Conservation (phyloP, 2,888 invertebrate genomes). For the Zelleria hepariella region DNA sequence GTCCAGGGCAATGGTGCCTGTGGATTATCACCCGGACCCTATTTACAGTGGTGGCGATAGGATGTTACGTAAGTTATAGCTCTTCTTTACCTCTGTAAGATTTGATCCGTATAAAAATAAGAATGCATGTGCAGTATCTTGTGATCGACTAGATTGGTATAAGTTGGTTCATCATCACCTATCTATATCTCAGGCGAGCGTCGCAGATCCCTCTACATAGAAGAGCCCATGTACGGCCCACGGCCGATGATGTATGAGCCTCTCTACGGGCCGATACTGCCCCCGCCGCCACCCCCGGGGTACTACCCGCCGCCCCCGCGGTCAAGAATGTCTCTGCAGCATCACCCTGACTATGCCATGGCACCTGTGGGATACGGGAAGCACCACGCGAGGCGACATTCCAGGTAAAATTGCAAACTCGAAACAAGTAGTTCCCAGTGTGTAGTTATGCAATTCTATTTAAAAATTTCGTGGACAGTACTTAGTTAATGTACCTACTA, state of each 20-base stretch:
- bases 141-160: no score
- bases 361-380: conserved; percentile 39
- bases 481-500: neutral
- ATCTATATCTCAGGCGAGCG: conserved; percentile 42
- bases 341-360: conserved; percentile 53
- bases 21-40: conserved; percentile 33
- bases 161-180: no score
- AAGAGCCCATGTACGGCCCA: conserved; percentile 50
- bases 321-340: conserved; percentile 47
- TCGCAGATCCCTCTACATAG: conserved; percentile 53
- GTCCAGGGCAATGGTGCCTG: conserved; percentile 41
- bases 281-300: conserved; percentile 35
- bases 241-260: conserved; percentile 57
- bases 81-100: no score
- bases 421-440: no score
- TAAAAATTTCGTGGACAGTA: neutral
- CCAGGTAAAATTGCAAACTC: conserved; percentile 46
- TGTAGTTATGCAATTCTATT: no score
- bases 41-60: conserved; percentile 40
- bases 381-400: conserved; percentile 37
- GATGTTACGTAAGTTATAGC: conserved; percentile 50
- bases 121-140: no score
- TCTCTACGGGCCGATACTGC: conserved; percentile 40
- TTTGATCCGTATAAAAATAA: neutral
- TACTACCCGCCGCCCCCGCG: conserved; percentile 44